Conservation (phyloP, 2,888 invertebrate species). For the Bugula neritina region DNA sequence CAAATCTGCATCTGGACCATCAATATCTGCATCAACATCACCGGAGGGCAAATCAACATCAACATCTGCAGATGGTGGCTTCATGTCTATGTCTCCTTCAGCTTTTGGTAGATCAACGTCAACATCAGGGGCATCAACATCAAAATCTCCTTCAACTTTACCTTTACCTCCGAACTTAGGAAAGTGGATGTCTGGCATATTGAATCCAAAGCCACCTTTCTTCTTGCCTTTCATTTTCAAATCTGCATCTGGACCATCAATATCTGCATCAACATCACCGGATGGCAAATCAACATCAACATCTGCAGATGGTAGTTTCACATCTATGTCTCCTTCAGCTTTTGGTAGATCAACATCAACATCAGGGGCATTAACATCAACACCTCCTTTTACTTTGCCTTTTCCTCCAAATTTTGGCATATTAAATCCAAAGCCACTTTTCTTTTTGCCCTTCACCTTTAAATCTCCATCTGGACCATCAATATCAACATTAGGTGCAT, state of each 20-base stretch:
- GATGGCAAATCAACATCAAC: background rate
- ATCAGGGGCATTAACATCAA: slow-evolving; percentile 13
- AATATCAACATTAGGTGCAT: slow-evolving; percentile 26
- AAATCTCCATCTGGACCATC: slow-evolving; percentile 24
- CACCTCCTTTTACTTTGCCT: slow-evolving; percentile 23
- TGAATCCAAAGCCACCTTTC: too few species aligned
- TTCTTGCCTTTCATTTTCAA: too few species aligned
- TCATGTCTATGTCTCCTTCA: background rate
- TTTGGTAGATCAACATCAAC: background rate
- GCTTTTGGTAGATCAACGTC: background rate
- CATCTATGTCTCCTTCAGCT: slow-evolving; percentile 13
- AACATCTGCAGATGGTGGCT: too few species aligned
- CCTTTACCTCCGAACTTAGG: too few species aligned
- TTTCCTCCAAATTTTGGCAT: slow-evolving; percentile 28
- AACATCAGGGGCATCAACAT: background rate
- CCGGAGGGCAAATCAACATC: background rate
- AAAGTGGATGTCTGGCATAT: too few species aligned
- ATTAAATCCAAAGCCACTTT: slow-evolving; percentile 25
- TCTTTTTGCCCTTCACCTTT: background rate
- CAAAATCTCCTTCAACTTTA: too few species aligned
- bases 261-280: background rate
- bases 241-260: background rate
- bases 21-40: background rate
- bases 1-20: background rate
- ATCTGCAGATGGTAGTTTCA: background rate